Evolutionary conservation across 2,888 invertebrate genomes (phyloP).

Genomic region (Tinea trinotella): DNA sequence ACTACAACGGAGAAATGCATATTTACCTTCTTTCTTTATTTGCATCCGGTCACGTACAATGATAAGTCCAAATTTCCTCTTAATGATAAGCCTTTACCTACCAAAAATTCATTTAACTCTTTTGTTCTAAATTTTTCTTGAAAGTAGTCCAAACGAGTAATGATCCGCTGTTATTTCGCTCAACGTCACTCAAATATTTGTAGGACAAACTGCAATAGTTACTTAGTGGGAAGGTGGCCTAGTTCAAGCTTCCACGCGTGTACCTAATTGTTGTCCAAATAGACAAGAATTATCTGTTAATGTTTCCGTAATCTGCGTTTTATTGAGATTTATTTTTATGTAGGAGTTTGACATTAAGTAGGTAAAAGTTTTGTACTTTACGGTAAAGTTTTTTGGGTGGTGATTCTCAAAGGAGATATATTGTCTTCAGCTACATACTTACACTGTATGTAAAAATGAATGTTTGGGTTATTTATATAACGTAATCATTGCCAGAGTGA

Average conservation of each 20-base stretch:
- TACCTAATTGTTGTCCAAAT: slow-evolving; percentile 21
- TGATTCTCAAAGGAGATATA: too few species aligned
- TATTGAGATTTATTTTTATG: slow-evolving; percentile 2
- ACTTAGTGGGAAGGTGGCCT: slow-evolving; percentile 21
- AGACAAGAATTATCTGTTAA: slow-evolving; percentile 11
- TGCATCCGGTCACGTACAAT: background rate
- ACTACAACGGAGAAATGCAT: background rate
- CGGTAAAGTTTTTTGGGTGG: background rate
- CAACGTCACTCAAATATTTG: slow-evolving; percentile 20
- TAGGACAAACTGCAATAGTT: slow-evolving; percentile 19
- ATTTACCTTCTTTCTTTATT: background rate
- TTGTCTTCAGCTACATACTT: too few species aligned
- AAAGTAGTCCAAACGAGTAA: slow-evolving; percentile 13
- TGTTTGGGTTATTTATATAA: too few species aligned
- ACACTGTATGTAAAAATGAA: too few species aligned
- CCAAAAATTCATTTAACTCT: background rate
- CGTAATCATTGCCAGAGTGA: too few species aligned
- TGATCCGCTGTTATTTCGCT: background rate
- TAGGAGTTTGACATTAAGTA: background rate
- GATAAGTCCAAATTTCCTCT: background rate
- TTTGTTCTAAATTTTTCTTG: background rate
- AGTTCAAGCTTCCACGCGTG: slow-evolving; percentile 19
- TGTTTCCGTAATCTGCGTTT: slow-evolving; percentile 3
- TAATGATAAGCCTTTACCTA: background rate
- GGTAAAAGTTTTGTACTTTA: background rate